Evolutionary conservation across 2,797 vertebrate species (phyloP), one percentile per base, ranked within the genome.

Genomic region (Sebastes steindachneri): DNA sequence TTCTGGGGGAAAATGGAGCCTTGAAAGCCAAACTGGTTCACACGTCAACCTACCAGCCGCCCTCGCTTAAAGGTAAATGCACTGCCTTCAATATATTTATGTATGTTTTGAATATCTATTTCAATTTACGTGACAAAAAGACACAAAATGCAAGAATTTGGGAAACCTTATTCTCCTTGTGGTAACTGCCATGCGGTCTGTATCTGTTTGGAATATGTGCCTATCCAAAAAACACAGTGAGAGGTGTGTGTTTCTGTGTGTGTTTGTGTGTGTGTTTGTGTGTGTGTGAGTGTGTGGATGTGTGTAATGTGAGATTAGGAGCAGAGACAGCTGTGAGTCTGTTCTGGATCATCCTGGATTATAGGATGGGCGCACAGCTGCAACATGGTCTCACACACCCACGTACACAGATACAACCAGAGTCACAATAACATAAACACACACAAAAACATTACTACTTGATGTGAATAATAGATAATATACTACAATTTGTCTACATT

Each of bases 1-100:
- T 95, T 73, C 87, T 96, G 6, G 97, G 96, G 4, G 97, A 98
- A 92, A 96, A 96, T 19, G 96, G 97, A 77, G 95, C 96, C 67
- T 92, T 95, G 57, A 97, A 97, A 94, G 93, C 96, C 77, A 98
- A 97, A 94, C 95, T 96, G 93, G 73, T 95, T 83, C 96, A 96
- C 74, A 94, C 96, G 12, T 94, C 95, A 86, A 93, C 95, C 80
- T 99, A 99, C 89, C 97, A 97, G 1, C 98, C 98, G 0, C 98
- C 98, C 4, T 98, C 98, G 3, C 96, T 99, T 78, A 97, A 97
- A 97, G 98, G 98, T 97, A 96, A 89, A 17, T 0, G 1, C 63
- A 21, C 21, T 37, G 23, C 68, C 21, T 25, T 53, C 0, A 29
- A 59, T 45, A 5, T 25, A 37, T 51, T 29, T 73, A 9, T 66